A percentile compares a stretch with the other conserved stretches of the same genome.
Conservation (phyloP, 2,113 vertebrate species). For the Onychostruthus taczanowskii region DNA sequence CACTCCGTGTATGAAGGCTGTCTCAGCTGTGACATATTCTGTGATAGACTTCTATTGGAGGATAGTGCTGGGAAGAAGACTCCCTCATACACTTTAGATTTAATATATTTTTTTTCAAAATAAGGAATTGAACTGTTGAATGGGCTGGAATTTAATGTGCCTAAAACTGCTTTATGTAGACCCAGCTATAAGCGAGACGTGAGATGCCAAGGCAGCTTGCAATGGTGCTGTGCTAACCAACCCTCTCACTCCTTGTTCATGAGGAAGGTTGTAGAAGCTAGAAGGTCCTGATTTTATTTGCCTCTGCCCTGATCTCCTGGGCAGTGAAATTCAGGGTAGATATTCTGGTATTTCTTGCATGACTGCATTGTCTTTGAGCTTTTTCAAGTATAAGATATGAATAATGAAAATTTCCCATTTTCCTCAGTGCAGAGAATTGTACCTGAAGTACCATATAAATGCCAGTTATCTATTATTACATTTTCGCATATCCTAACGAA, state of each 20-base stretch:
- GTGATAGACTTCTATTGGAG: background rate
- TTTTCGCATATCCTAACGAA: background rate
- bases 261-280: background rate
- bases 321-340: background rate
- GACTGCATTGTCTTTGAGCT: background rate
- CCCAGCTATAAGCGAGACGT: background rate
- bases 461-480: background rate
- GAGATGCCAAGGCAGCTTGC: background rate
- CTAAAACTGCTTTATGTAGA: background rate
- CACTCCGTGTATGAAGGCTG: background rate
- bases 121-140: background rate
- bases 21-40: background rate
- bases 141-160: background rate
- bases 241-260: background rate
- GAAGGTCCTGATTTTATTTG: background rate
- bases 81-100: background rate
- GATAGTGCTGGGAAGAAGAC: background rate
- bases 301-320: background rate
- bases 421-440: background rate
- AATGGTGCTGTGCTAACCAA: background rate
- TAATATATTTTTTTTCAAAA: background rate
- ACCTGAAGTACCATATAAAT: background rate
- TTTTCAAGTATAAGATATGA: background rate
- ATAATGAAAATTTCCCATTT: background rate
- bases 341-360: background rate